Base-by-base conservation (phyloP, 2,888 invertebrate genomes). In the Mythimna albipuncta region DNA sequence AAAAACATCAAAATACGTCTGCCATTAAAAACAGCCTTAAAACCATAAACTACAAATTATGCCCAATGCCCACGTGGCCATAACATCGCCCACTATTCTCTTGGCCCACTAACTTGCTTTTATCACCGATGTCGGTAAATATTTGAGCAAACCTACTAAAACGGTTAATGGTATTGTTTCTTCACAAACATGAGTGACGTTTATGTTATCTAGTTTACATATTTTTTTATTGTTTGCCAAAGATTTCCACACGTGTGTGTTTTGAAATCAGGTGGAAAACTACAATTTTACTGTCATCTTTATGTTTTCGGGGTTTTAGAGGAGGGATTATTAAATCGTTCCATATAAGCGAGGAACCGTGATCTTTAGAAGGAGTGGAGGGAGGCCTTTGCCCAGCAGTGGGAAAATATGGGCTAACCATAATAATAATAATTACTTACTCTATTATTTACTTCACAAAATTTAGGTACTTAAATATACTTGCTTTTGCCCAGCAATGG, bases 61-160 rank as follows among this genome's bases (percentile, higher is more conserved):
- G 38, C 16, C 35, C 11, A 26, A 67, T 50, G 6, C 81, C 81
- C 64, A 79, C 79, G 54, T 54, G 19, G n/a, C 11, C 7, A 57
- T 64, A 75, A 76, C 58, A 13, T 65, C 78, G 74, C 82, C 77
- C 73, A 80, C 77, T 68, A 47, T 68, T 47, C 26, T 55, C 50
- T 58, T 64, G 62, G 16, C 64, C 72, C 6, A 82, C 61, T 69
- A 35, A 62, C 58, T 61, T 21, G 61, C 41, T 41, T 26, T 1
- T 66, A 71, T 52, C 58, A 44, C 21, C 57, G 38, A 59, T 68
- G 65, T 75, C 61, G 19, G 75, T 61, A 73, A 77, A 77, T 69
- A 77, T 73, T 77, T 69, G 65, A 59, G 54, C 13, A 55, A 66
- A 57, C n/a, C 38, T 10, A 9, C 52, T 54, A 64, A 76, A 79